Base-by-base conservation (phyloP, 2,797 vertebrate genomes). In the Diglossa cyanea region DNA sequence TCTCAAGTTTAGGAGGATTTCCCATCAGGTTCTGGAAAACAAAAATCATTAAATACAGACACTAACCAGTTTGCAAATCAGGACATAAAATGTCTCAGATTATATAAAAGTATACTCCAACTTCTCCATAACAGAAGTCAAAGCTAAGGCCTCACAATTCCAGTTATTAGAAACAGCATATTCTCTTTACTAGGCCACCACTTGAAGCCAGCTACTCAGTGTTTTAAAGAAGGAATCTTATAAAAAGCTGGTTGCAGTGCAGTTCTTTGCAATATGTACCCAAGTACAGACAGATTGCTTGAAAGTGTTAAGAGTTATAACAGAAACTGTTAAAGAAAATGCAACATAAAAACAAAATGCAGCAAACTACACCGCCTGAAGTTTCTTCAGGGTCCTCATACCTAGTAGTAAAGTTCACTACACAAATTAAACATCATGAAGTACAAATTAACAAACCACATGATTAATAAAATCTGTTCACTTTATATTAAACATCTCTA, bases 381-480 rank as follows among this genome's bases (percentile, higher is more conserved):
- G 94, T 55, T 61, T 95, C 94, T 84, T 74, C 87, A 63, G 88
- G 80, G 85, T 85, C 89, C 65, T 97, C 80, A 76, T 76, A 91
- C 62, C 80, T 95, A 92, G 65, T 95, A 92, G 65, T 61, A 30
- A 82, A 93, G 58, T 76, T 97, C 94, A 97, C 97, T 96, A 97
- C 95, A 93, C 90, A 94, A 97, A 96, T 96, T 95, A 96, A 97
- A 95, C 93, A 75, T 93, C 93, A 84, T 83, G 66, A 95, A 94
- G 72, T 96, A 96, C 58, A 94, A 97, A 97, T 97, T 90, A 98
- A 97, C 82, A 94, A 97, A 95, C 96, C 88, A 89, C 86, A 79
- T 91, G 96, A 98, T 98, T 97, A 98, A 95, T 96, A 96, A 97
- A 97, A 97, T 95, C 96, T 95, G 96, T 97, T 98, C 94, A 91